A percentile compares a stretch with the other conserved stretches of the same genome.
Evolutionary conservation across 2,113 vertebrate genomes (phyloP).

Genomic region (Potamarius usumacintae): DNA sequence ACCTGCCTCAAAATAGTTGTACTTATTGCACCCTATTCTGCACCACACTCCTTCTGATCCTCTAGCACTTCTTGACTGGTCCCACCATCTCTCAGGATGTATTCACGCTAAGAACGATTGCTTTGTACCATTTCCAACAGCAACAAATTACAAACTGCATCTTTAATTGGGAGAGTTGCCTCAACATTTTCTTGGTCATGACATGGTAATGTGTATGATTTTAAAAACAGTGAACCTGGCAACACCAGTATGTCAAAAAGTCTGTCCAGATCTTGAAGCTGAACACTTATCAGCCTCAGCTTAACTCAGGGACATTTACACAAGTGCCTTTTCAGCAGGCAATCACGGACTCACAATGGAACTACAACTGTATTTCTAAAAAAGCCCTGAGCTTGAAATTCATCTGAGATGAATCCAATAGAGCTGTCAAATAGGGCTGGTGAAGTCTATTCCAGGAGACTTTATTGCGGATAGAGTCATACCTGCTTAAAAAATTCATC

Average conservation of each 20-base stretch:
- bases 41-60: background rate
- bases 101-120: too few relatives aligned
- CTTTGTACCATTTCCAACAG: too few relatives aligned
- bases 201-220: slow-evolving; percentile 12
- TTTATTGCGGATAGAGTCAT: slow-evolving; percentile 46
- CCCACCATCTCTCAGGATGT: background rate
- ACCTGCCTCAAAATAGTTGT: background rate
- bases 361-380: slow-evolving; percentile 6
- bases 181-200: slow-evolving; percentile 14
- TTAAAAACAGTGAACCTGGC: slow-evolving; percentile 1
- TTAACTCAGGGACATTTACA: slow-evolving; percentile 30
- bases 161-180: background rate
- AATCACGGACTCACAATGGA: slow-evolving; percentile 29
- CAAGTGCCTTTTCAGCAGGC: slow-evolving; percentile 19
- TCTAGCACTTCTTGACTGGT: background rate
- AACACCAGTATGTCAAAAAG: background rate
- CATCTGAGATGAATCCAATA: slow-evolving; percentile 27
- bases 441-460: slow-evolving; percentile 25
- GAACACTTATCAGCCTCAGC: slow-evolving; percentile 19
- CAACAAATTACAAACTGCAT: background rate
- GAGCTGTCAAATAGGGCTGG: slow-evolving; percentile 37
- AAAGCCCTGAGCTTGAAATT: slow-evolving; percentile 21
- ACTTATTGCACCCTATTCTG: background rate
- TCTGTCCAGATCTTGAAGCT: background rate
- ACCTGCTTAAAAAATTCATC: slow-evolving; percentile 49